A percentile compares a stretch with the other conserved stretches of the same genome.
phyloP scores from a whole-genome alignment of 1,140 invertebrate genomes.

The Bombus impatiens region DNA sequence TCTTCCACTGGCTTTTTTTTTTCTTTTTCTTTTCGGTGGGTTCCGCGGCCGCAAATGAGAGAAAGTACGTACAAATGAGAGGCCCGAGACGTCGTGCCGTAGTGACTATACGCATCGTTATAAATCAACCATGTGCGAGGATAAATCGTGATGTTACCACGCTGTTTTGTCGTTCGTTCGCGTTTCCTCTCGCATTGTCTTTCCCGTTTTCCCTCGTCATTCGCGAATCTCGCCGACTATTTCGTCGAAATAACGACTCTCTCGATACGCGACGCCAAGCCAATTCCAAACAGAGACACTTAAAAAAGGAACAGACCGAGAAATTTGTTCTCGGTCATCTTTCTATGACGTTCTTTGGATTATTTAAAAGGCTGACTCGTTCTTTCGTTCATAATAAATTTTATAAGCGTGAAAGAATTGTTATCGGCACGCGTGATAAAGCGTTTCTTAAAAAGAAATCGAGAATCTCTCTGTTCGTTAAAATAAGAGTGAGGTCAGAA shows the following conservation, averaged over 20 bases:
- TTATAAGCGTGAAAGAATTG: background rate
- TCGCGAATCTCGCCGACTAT: background rate
- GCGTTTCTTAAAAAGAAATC: no score
- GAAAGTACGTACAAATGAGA: constrained; percentile 30
- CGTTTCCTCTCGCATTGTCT: background rate
- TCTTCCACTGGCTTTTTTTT: background rate
- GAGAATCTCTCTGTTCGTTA: background rate
- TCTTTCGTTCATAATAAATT: background rate
- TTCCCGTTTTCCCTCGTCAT: background rate
- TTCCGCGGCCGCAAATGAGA: constrained; percentile 27
- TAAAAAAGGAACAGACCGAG: background rate
- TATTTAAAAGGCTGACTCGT: background rate
- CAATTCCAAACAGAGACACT: background rate
- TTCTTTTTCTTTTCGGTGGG: constrained; percentile 18
- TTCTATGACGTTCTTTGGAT: background rate
- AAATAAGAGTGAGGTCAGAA: background rate
- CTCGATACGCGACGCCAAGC: background rate
- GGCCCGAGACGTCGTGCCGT: constrained; percentile 5
- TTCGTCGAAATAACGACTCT: background rate
- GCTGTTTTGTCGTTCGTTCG: constrained; percentile 24
- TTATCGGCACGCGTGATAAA: no score
- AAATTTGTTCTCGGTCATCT: background rate
- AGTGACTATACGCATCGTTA: constrained; percentile 29
- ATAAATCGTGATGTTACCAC: constrained; percentile 32
- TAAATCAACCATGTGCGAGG: constrained; percentile 50